These are phyloP conservation scores for Drosophila kuntzei DNA, from an alignment of 2,888 invertebrate species.

Conservation along the genomic window DNA sequence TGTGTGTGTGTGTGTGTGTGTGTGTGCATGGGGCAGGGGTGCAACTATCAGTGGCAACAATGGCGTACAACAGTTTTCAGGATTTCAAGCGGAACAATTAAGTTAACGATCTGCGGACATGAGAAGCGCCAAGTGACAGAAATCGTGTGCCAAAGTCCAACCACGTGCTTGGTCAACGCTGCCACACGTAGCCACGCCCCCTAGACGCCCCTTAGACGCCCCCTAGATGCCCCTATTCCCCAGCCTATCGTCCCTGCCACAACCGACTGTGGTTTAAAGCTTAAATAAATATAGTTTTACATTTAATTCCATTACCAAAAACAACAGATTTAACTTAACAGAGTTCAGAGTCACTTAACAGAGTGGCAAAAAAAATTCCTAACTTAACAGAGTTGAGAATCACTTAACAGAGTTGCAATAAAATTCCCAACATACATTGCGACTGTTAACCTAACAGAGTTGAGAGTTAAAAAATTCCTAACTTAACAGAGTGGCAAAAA, in stretches of 20 bases:
- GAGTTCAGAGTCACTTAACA: too few species aligned
- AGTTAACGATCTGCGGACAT: conserved; percentile 78
- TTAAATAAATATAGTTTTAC: conserved; percentile 1
- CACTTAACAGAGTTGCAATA: too few species aligned
- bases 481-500: too few species aligned
- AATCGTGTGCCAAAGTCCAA: conserved; percentile 49
- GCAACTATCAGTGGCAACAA: conserved; percentile 74
- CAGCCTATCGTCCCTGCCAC: not conserved
- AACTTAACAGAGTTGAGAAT: too few species aligned
- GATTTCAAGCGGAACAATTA: conserved; percentile 81
- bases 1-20: not conserved
- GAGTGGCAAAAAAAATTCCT: too few species aligned
- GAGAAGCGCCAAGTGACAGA: conserved; percentile 54
- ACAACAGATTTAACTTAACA: not conserved
- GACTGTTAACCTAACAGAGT: too few species aligned
- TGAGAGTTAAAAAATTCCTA: too few species aligned
- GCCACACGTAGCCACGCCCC: conserved; percentile 14
- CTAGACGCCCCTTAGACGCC: not conserved
- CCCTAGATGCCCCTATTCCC: not conserved
- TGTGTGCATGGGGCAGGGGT: not conserved
- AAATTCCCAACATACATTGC: too few species aligned
- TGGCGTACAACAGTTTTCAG: conserved; percentile 70
- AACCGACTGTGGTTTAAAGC: not conserved
- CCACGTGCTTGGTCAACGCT: conserved; percentile 47
- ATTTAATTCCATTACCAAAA: not conserved